Conservation (phyloP, 2,888 invertebrate species). For the Eupithecia tripunctaria region DNA sequence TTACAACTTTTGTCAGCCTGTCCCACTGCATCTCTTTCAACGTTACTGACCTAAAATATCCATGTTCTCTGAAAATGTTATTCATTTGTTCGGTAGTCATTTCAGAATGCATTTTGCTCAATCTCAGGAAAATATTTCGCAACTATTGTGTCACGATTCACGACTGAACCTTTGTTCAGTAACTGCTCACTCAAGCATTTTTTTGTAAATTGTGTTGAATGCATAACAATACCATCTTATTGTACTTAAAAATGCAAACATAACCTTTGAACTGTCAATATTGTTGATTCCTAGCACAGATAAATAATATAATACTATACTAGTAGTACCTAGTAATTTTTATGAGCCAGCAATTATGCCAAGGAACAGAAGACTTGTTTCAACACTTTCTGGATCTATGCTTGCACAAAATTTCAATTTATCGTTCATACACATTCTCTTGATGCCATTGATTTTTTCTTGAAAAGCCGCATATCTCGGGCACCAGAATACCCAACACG, state of each 20-base stretch:
- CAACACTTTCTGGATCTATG: neutral
- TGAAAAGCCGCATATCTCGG: neutral
- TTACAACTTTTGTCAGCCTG: neutral
- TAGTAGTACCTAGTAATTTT: neutral
- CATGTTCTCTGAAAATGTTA: neutral
- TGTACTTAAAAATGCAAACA: slow-evolving; percentile 14
- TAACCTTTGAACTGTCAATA: slow-evolving; percentile 9
- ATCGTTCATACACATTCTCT: neutral
- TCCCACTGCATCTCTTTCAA: neutral
- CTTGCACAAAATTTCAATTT: neutral
- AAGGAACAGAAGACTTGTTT: neutral
- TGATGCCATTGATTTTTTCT: neutral
- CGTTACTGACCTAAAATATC: slow-evolving; percentile 7
- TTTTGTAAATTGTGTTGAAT: slow-evolving; percentile 24
- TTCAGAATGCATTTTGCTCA: slow-evolving; percentile 59
- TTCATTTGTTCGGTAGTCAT: slow-evolving; percentile 49
- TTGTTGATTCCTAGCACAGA: too few relatives aligned
- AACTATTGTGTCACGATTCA: slow-evolving; percentile 32
- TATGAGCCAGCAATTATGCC: neutral
- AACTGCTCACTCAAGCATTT: slow-evolving; percentile 32
- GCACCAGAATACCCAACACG: neutral
- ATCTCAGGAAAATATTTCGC: slow-evolving; percentile 43
- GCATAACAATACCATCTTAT: slow-evolving; percentile 14
- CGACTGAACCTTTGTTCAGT: slow-evolving; percentile 34
- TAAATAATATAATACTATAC: too few relatives aligned